A percentile compares a stretch with the other conserved stretches of the same genome.
Evolutionary conservation across 2,888 invertebrate genomes (phyloP).

Genomic region (Hofmannophila pseudospretella): DNA sequence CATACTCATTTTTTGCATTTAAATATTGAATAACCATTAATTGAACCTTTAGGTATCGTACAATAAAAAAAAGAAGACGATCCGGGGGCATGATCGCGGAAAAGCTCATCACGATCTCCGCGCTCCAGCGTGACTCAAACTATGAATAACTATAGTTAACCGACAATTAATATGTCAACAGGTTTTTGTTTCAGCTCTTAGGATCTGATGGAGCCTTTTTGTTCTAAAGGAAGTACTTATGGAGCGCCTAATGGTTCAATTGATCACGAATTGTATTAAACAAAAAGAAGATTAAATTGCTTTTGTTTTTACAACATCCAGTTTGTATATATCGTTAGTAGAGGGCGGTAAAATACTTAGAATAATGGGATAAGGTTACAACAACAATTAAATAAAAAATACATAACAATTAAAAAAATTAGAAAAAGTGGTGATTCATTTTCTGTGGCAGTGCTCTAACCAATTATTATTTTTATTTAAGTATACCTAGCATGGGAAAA

Average conservation of each 20-base stretch:
- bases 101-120: conserved; percentile 48
- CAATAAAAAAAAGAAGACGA: conserved; percentile 27
- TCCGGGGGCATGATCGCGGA: conserved; percentile 56
- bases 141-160: conserved; percentile 20
- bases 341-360: too few relatives aligned
- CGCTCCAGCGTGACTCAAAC: conserved; percentile 26
- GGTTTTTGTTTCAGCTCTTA: conserved; percentile 33
- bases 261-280: conserved; percentile 21
- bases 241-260: conserved; percentile 12
- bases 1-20: too few relatives aligned
- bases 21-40: conserved; percentile 28
- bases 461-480: too few relatives aligned
- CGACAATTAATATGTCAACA: conserved; percentile 35
- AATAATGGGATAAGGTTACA: too few relatives aligned
- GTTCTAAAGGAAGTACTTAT: conserved; percentile 14
- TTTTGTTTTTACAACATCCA: conserved; percentile 9
- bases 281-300: conserved; percentile 10
- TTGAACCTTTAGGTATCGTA: conserved; percentile 28
- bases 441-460: too few relatives aligned
- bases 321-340: too few relatives aligned
- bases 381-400: too few relatives aligned
- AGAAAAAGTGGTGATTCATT: too few relatives aligned
- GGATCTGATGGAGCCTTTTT: conserved; percentile 26
- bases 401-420: too few relatives aligned
- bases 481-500: too few relatives aligned